Evolutionary conservation across 2,888 invertebrate species (phyloP).

Genomic region (Anarsia innoxiella): DNA sequence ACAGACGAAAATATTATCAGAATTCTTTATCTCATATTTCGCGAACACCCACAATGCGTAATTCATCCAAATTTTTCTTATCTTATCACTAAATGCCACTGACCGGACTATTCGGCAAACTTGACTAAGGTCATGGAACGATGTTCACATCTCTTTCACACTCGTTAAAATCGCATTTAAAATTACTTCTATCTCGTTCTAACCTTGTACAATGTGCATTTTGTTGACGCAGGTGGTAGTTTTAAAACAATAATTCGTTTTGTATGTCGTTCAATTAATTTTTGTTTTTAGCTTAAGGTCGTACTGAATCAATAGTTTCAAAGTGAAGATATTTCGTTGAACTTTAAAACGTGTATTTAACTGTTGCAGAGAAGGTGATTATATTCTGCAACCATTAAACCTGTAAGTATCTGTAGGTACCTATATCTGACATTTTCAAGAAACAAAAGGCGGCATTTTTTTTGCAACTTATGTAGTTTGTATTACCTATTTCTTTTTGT

Average conservation of each 20-base stretch:
- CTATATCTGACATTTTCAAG: too few relatives aligned
- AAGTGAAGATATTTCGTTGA: not conserved
- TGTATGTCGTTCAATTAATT: not conserved
- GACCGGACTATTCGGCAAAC: constrained; percentile 45
- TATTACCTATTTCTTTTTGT: too few relatives aligned
- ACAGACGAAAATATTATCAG: too few relatives aligned
- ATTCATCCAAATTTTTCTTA: constrained; percentile 21
- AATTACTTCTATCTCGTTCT: constrained; percentile 11
- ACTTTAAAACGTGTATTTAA: too few relatives aligned
- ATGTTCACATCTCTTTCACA: constrained; percentile 23
- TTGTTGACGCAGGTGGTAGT: constrained; percentile 1
- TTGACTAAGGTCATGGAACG: constrained; percentile 60
- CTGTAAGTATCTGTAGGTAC: too few relatives aligned
- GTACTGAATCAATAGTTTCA: not conserved
- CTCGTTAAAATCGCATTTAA: constrained; percentile 13
- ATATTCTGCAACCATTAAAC: too few relatives aligned
- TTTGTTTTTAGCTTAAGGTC: not conserved
- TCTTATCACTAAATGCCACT: constrained; percentile 43
- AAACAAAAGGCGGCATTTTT: too few relatives aligned
- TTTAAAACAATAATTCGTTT: not conserved
- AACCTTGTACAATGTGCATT: not conserved
- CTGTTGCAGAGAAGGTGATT: too few relatives aligned
- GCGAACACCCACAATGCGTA: too few relatives aligned
- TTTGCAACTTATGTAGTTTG: too few relatives aligned
- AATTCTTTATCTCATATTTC: too few relatives aligned